Evolutionary conservation across 1,140 invertebrate genomes (phyloP), one percentile per base, ranked within the genome.

Genomic region (Brachionus koreanus): DNA sequence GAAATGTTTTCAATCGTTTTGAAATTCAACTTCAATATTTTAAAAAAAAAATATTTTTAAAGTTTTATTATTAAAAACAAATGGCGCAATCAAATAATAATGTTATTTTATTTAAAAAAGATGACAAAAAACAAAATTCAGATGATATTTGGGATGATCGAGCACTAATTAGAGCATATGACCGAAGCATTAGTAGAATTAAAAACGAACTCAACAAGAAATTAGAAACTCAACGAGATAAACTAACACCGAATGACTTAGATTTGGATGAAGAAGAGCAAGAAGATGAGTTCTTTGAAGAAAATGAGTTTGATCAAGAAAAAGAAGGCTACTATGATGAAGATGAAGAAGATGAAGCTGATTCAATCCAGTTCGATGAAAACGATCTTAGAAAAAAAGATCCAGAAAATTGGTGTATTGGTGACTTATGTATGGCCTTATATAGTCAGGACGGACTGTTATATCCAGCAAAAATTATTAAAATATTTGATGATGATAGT

Each of bases 111-210:
- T 74, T 74, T 74, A 46, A 19, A 13, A 29, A 12, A 29, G 12
- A 43, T 23, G 23, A 42, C 16, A n/a, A 12, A 74, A 10, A 65
- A 9, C 33, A 69, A 37, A 16, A 76, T 49, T 29, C 3, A n/a
- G 57, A 82, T 9, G 77, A 82, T 46, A 25, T 65, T 19, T 82
- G 77, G 77, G 77, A 82, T 49, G 77, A 82, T 49, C 12, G 42
- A 35, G 77, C 29, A 13, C 37, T 82, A 9, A 82, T 82, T 29
- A 23, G 77, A 33, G 77, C 77, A 7, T 82, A 82, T 13, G 77
- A 82, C 3, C 3, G 23, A 46, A 65, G 52, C 63, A 46, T 65
- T 33, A 13, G 16, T 0, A 43, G 29, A 82, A 49, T 82, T n/a
- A 63, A 69, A 65, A 2, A 82, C 2, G 37, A 43, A 3, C 13